These are phyloP conservation scores for Lycaon pictus DNA, from an alignment of 2,113 vertebrate genomes.

Conservation along the genomic window DNA sequence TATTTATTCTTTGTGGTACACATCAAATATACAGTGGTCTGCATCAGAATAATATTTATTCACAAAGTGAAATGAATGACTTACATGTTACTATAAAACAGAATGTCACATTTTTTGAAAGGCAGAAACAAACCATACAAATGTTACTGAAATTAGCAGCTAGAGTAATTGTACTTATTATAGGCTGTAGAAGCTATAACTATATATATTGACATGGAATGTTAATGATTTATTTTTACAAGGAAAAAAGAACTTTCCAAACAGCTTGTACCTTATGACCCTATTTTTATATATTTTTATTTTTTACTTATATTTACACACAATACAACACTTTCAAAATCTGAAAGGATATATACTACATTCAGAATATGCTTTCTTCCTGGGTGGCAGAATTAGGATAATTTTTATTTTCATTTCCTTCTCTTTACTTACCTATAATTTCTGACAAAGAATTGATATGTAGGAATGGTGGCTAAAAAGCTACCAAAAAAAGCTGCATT, in stretches of 20 bases:
- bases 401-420: constrained; percentile 51
- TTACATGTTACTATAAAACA: constrained; percentile 30
- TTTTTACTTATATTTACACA: constrained; percentile 48
- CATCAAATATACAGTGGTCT: constrained; percentile 65
- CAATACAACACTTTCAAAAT: constrained; percentile 23
- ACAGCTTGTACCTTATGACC: neutral
- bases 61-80: constrained; percentile 64
- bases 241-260: constrained; percentile 9
- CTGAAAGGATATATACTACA: neutral
- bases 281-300: constrained; percentile 35
- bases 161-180: neutral
- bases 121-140: constrained; percentile 38
- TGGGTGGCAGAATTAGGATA: neutral
- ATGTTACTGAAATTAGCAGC: neutral
- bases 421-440: neutral
- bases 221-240: constrained; percentile 20
- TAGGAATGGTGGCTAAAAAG: neutral
- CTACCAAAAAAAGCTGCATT: neutral
- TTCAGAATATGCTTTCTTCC: constrained; percentile 29
- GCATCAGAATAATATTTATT: constrained; percentile 66
- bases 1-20: constrained; percentile 64
- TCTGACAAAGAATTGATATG: constrained; percentile 25
- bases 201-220: neutral
- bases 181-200: neutral
- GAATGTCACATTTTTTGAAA: neutral